Evolutionary conservation across 2,113 vertebrate species (phyloP), one percentile per base, ranked within the genome.

Genomic region (Nibea albiflora): DNA sequence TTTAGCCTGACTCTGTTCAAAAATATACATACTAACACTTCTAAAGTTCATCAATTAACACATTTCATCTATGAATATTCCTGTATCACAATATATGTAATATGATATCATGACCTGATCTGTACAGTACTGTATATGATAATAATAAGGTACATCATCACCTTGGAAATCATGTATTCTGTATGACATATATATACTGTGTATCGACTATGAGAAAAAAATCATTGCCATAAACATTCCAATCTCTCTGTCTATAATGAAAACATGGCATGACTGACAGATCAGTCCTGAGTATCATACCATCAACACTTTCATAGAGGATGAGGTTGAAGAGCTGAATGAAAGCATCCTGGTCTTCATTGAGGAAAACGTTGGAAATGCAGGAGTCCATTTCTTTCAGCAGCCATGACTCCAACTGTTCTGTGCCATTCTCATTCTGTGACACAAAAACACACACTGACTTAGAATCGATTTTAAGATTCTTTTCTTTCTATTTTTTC

Each of bases 251-350:
- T 35, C 35, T 35, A 35, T 35, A 35, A 35, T 35, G 14, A 54
- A 56, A 24, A n/a, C 14, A 24, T 20, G 44, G 9, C 35, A 24
- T 35, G 54, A 67, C 12, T 16, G 3, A 12, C 3, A 64, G 2
- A 22, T n/a, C 4, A 35, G 26, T 44, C 15, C 11, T 16, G 11
- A 35, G 10, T 57, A n/a, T 93, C 95, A 70, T 95, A 99, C 98
- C 98, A 17, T 96, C 96, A 67, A 99, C 94, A 79, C 94, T 96
- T 94, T 99, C 96, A 56, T 95, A 96, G 90, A 97, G 94, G 90
- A 99, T 97, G 56, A 99, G 96, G 81, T 98, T 96, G 86, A 99
- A 97, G 81, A 99, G 95, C 67, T 98, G 97, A 84, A 91, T 94
- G 87, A 99, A 98, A 17, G 95, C 90, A 81, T 97, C 97, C 26